Base-by-base conservation (phyloP, 2,113 vertebrate species). In the Numenius arquata region DNA sequence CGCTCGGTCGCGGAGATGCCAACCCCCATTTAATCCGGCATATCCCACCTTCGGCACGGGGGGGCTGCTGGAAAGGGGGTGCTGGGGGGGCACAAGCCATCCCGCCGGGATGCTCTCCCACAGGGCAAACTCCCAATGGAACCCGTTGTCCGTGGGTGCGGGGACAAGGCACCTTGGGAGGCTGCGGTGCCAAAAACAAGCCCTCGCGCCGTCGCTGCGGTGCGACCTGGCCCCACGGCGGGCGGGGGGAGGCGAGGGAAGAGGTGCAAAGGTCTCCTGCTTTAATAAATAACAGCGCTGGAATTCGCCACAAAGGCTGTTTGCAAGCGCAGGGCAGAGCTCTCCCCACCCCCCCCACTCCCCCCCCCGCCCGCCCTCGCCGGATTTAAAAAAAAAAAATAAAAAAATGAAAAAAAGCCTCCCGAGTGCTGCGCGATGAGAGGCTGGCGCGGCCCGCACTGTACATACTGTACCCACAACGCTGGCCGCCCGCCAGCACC, bases 381-480 rank as follows among this genome's bases (percentile, higher is more conserved):
- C 67, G 91, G 95, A 96, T 97, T 94, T 91, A 91, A 95, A 92
- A 97, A 97, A 94, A 97, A 95, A 90, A 93, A 95, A 96, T 92
- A 29, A 26, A 23, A 45, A 34, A 67, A 30, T 30, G 22, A 48
- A 41, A 27, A 80, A 96, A 94, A 91, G 12, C 12, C 48, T 50
- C 23, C 48, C 12, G 48, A 97, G 98, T 97, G 88, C 95, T 56
- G 95, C 53, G 92, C 55, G 94, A 97, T 98, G 98, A 98, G 97
- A 98, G 98, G 98, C 97, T 99, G 99, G 99, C 99, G 98, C 98
- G 34, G 97, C 93, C 93, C 96, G 98, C 98, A 99, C 99, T 99
- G 99, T 99, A 99, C 99, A 99, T 99, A 99, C 99, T 99, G 99
- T 99, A 99, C 99, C 99, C 98, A 98, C 98, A 97, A 97, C 85